Percentiles rank a stretch among this genome's conserved stretches.
phyloP scores from a whole-genome alignment of 2,113 vertebrate genomes.

The Pygathrix nemaeus region DNA sequence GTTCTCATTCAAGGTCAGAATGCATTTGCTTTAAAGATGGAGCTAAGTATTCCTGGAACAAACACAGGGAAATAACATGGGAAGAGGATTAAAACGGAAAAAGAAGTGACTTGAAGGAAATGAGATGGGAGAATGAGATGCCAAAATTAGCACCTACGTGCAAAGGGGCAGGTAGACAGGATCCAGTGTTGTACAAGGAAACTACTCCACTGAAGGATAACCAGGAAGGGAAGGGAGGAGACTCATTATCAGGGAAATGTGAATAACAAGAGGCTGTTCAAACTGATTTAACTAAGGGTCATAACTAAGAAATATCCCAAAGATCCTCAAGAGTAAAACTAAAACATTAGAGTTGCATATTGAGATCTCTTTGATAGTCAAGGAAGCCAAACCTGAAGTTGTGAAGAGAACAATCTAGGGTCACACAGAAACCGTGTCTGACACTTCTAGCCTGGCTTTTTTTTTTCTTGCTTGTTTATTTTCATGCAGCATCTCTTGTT shows the following conservation, averaged over 20 bases:
- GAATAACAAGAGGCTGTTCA: background rate
- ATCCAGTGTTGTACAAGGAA: background rate
- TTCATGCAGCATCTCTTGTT: background rate
- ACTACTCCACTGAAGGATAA: background rate
- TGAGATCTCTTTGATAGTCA: background rate
- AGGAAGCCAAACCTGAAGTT: background rate
- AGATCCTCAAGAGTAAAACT: background rate
- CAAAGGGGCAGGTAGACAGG: background rate
- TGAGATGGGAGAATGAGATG: background rate
- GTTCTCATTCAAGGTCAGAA: background rate
- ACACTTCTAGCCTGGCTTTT: background rate
- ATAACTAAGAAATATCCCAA: background rate
- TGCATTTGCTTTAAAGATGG: constrained; percentile 9
- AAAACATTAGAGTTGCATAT: background rate
- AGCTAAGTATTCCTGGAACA: background rate
- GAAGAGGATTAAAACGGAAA: background rate
- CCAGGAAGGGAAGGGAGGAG: background rate
- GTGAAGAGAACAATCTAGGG: background rate
- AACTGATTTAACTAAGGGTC: background rate
- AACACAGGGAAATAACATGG: background rate
- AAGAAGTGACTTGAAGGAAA: background rate
- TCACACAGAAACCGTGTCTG: background rate
- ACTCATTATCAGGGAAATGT: background rate
- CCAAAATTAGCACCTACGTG: background rate
- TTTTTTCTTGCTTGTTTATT: background rate